These are phyloP conservation scores for Silurus aristotelis DNA, from an alignment of 2,797 vertebrate species.

Conservation along the genomic window DNA sequence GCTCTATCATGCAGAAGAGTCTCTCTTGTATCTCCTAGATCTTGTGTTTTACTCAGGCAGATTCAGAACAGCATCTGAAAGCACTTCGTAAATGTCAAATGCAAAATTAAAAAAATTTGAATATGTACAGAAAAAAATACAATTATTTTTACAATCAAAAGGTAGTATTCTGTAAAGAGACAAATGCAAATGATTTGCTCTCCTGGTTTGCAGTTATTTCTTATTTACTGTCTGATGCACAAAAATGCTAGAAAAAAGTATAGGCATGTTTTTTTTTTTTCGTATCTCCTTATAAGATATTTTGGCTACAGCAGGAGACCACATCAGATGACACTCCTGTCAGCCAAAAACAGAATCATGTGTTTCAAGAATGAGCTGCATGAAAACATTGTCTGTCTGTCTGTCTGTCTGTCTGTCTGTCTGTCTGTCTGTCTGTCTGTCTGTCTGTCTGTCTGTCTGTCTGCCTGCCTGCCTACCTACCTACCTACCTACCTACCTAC, in stretches of 20 bases:
- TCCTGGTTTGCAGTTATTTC: not conserved
- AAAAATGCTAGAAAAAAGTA: not conserved
- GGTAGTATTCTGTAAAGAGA: not conserved
- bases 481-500: no score
- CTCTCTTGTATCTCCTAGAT: not conserved
- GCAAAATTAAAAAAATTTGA: not conserved
- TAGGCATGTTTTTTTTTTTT: not conserved
- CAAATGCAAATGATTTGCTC: not conserved
- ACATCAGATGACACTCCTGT: not conserved
- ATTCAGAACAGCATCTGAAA: slow-evolving; percentile 4
- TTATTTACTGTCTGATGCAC: not conserved
- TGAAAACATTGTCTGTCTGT: no score
- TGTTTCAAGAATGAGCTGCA: no score
- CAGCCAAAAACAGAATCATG: not conserved
- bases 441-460: no score
- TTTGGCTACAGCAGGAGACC: not conserved
- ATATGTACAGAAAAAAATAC: not conserved
- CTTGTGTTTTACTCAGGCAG: not conserved
- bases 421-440: no score
- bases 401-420: no score
- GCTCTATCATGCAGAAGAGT: slow-evolving; percentile 20
- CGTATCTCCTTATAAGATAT: no score
- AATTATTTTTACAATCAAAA: not conserved
- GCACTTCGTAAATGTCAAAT: not conserved
- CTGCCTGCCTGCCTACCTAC: no score